Conservation (phyloP, 2,888 invertebrate species). For the Octonoba sinensis region DNA sequence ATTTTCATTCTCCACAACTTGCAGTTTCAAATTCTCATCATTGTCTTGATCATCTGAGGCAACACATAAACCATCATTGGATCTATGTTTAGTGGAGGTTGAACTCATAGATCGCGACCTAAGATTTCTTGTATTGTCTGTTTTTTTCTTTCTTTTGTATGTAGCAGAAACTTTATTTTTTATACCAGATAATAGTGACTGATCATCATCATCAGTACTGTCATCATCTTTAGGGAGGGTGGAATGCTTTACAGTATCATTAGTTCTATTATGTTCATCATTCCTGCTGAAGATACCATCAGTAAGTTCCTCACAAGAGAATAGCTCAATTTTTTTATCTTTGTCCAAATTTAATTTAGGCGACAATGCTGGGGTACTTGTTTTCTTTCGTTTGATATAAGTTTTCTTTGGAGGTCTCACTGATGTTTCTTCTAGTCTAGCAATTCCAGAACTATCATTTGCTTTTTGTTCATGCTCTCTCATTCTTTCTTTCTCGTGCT, state of each 20-base stretch:
- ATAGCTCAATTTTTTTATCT: no score
- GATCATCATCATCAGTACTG: not conserved
- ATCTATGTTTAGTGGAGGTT: not conserved
- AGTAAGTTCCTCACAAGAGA: not conserved
- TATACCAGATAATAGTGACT: conserved; percentile 6
- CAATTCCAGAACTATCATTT: no score
- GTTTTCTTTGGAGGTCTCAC: conserved; percentile 10
- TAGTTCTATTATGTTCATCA: not conserved
- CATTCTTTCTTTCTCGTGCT: no score
- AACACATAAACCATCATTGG: not conserved
- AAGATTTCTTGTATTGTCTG: conserved; percentile 9
- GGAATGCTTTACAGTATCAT: not conserved
- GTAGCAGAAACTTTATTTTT: conserved; percentile 16
- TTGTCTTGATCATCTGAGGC: not conserved
- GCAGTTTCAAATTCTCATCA: not conserved
- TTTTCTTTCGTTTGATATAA: not conserved
- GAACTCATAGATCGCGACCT: conserved; percentile 19
- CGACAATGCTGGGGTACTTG: no score
- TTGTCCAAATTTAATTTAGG: not conserved
- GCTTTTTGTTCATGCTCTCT: not conserved
- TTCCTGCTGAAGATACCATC: not conserved
- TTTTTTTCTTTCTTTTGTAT: conserved; percentile 14
- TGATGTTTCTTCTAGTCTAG: not conserved
- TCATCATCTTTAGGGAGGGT: not conserved
- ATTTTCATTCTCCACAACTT: not conserved